Base-by-base conservation (phyloP, 35 echinoderm and acorn worm species). In the Ophioderma brevispina region DNA sequence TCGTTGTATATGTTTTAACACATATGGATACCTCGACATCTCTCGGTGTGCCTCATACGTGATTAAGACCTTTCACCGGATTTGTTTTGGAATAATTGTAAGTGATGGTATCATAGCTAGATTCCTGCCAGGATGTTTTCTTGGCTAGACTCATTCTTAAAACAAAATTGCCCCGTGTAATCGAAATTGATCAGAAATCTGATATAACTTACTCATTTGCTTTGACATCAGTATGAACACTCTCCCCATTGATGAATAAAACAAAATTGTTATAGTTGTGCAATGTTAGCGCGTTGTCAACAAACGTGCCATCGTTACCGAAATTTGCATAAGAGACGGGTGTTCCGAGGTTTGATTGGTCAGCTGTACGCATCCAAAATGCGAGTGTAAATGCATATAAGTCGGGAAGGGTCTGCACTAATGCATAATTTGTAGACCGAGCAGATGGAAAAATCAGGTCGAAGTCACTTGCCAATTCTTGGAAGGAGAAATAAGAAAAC, bases 241-340 rank as follows among this genome's bases (percentile, higher is more conserved):
- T 28, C 52, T 95, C 78, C 0, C 93, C 93, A 80, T 95, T 95
- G 31, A 95, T 32, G 78, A 78, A 91, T 36, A 95, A 41, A 18
- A 85, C 84, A 32, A 95, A 87, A 56, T 80, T 95, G 75, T 95
- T 95, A 85, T 95, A 95, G 52, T 95, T 89, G 30, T 81, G 84
- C 32, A 95, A 46, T 3, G 93, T 87, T 18, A 95, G 41, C n/a
- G 89, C 84, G 38, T 95, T 95, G 79, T 95, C 93, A 13, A 91
- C 36, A 18, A 91, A 43, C 6, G 36, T 55, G 5, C 76, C 89
- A 39, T 76, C 84, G 13, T 50, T 35, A 0, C 50, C 31, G 17
- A 30, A 37, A 0, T 55, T 76, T 8, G 88, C 87, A 41, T 95
- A 95, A 1, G 93, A 95, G 32, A 95, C 37, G 14, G 93, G 93